Evolutionary conservation across 2,888 invertebrate species (phyloP).

Genomic region (Eumacrocentrus americanus): DNA sequence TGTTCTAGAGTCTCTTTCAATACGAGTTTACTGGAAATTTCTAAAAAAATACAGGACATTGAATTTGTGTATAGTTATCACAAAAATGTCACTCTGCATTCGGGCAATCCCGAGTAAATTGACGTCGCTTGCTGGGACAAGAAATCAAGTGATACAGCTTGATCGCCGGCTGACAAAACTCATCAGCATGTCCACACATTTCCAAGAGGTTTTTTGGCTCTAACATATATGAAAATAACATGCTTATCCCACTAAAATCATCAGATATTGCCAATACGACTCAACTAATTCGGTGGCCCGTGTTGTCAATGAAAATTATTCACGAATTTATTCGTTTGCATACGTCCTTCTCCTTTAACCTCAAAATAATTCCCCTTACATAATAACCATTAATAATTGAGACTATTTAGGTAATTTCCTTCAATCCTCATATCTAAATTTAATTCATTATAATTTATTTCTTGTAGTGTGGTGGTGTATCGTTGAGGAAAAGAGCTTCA

Average conservation of each 20-base stretch:
- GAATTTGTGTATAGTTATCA: not conserved
- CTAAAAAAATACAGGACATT: slow-evolving; percentile 2
- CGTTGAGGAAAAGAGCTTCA: not conserved
- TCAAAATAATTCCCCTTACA: slow-evolving; percentile 4
- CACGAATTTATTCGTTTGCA: not conserved
- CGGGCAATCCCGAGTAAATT: slow-evolving; percentile 67
- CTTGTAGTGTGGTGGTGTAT: not conserved
- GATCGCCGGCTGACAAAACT: slow-evolving; percentile 63
- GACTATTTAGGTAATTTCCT: not conserved
- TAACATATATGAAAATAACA: not conserved
- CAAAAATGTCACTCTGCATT: slow-evolving; percentile 66
- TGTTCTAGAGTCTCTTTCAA: no score
- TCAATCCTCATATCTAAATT: not conserved
- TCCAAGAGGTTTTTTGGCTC: slow-evolving; percentile 63
- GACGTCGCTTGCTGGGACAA: slow-evolving; percentile 64
- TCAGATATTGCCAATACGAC: not conserved
- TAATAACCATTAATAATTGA: not conserved
- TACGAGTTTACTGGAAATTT: not conserved
- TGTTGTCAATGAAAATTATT: not conserved
- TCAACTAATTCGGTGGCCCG: no score
- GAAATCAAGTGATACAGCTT: slow-evolving; percentile 65
- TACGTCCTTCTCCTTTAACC: slow-evolving; percentile 2
- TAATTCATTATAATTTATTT: slow-evolving; percentile 12
- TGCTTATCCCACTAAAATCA: not conserved
- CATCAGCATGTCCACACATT: slow-evolving; percentile 62